Evolutionary conservation across 2,113 vertebrate species (phyloP).

Genomic region (Dipodomys merriami): DNA sequence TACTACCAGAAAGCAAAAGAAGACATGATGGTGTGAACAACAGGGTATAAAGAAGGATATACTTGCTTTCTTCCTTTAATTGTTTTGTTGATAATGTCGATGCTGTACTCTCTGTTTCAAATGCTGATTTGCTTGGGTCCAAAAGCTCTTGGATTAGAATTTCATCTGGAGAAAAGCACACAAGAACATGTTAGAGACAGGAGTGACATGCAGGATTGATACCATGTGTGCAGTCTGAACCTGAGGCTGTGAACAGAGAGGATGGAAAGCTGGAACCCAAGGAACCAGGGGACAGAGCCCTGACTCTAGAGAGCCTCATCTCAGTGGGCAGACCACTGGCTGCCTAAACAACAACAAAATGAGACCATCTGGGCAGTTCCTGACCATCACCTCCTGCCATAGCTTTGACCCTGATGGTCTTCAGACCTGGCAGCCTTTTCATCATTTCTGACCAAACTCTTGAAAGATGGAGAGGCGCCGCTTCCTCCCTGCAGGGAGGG

Average conservation of each 20-base stretch:
- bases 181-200: neutral
- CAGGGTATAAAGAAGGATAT: neutral
- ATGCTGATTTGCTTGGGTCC: neutral
- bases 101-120: neutral
- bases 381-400: neutral
- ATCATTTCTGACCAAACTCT: neutral
- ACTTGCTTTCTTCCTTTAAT: conserved; percentile 13
- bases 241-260: fast-evolving
- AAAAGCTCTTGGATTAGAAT: conserved; percentile 49
- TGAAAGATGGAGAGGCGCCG: neutral
- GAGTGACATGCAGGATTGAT: fast-evolving
- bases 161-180: conserved; percentile 61
- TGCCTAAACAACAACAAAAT: neutral
- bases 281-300: neutral
- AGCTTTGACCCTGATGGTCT: too few species aligned
- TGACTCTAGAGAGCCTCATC: neutral
- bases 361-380: neutral
- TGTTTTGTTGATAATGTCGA: fast-evolving
- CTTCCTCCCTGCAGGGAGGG: neutral
- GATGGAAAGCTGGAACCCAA: neutral
- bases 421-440: neutral
- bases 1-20: fast-evolving
- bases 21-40: neutral
- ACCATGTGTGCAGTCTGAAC: neutral
- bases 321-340: neutral